These are phyloP conservation scores for Lithophane semibrunnea DNA, from an alignment of 2,888 invertebrate species.

Conservation along the genomic window DNA sequence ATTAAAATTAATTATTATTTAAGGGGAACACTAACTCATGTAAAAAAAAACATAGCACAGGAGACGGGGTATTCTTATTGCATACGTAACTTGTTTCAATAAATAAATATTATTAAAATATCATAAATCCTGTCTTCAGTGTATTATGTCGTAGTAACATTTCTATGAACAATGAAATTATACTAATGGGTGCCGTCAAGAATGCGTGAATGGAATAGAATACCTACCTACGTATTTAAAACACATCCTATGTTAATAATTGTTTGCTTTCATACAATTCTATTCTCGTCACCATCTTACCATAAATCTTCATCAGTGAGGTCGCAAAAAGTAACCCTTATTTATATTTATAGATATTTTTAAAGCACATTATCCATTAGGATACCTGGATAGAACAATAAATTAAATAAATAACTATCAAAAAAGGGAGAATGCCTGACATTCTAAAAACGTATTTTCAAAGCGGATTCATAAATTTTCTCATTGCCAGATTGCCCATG, in stretches of 20 bases:
- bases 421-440: not conserved
- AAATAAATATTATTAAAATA: no score
- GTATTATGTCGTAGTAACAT: not conserved
- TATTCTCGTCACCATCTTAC: not conserved
- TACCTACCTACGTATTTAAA: not conserved
- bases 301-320: not conserved
- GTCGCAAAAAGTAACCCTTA: not conserved
- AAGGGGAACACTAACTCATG: no score
- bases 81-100: no score
- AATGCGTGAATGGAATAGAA: slow-evolving; percentile 26
- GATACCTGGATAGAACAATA: not conserved
- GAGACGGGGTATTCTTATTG: no score
- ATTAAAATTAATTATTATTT: no score
- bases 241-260: slow-evolving; percentile 4
- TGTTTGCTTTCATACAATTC: slow-evolving; percentile 4
- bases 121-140: not conserved
- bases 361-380: not conserved
- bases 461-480: slow-evolving; percentile 16
- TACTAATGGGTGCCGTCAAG: slow-evolving; percentile 6
- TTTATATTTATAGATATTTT: not conserved
- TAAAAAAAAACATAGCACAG: no score
- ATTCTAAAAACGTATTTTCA: not conserved
- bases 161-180: slow-evolving; percentile 34
- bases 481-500: slow-evolving; percentile 39
- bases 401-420: not conserved